phyloP scores from a whole-genome alignment of 1,140 invertebrate genomes.

The Hycleus phaleratus region DNA sequence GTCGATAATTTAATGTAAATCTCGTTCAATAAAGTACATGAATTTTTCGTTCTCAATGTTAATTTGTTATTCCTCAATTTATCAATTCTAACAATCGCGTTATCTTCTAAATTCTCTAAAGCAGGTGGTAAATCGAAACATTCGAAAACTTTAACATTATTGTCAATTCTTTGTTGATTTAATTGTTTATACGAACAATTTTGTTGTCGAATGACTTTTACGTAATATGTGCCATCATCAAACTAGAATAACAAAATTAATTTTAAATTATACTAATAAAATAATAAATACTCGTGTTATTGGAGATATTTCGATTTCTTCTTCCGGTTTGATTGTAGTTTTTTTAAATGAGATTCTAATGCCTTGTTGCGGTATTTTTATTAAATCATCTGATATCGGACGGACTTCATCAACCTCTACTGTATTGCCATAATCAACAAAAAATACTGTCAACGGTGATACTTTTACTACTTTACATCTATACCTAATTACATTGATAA shows the following conservation, averaged over 20 bases:
- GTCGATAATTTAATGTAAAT: not conserved
- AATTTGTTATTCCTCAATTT: not conserved
- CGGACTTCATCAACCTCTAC: slow-evolving; percentile 6
- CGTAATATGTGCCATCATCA: slow-evolving; percentile 1
- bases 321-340: slow-evolving; percentile 1
- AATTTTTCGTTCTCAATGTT: slow-evolving; percentile 1
- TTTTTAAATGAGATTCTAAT: not conserved
- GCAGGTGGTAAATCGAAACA: not conserved
- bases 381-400: slow-evolving; percentile 9
- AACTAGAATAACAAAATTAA: not conserved
- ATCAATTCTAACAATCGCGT: not conserved
- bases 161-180: not conserved
- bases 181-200: not conserved
- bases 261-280: too few species aligned
- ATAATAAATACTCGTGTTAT: not conserved
- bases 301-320: not conserved
- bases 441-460: not conserved
- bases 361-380: slow-evolving; percentile 3
- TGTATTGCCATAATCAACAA: slow-evolving; percentile 14
- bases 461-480: not conserved
- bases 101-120: not conserved
- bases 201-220: not conserved
- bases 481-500: not conserved
- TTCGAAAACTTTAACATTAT: not conserved
- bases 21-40: not conserved